Base-by-base conservation (phyloP, 2,888 invertebrate species). In the Xestia sexstrigata region DNA sequence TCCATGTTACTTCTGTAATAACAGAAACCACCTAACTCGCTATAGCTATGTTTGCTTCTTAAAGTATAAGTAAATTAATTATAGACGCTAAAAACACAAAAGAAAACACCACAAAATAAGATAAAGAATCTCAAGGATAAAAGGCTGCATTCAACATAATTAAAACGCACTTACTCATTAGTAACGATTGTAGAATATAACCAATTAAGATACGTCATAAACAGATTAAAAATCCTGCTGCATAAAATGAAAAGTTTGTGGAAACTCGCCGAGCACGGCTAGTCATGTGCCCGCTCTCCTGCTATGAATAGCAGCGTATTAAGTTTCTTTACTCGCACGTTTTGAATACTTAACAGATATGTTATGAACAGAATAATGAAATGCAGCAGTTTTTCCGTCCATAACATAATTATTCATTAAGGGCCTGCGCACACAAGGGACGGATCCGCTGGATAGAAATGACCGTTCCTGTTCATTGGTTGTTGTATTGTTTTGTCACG, bases 291-390 rank as follows among this genome's bases (percentile, higher is more conserved):
- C 63, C 9, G 45, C 62, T 49, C 23, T 45, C 4, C 55, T 23
- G 2, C 7, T 26, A 55, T 80, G 67, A 68, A 80, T 63, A 79
- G 67, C 62, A 63, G 74, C 26, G 55, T 67, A 74, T 78, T 55
- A 76, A 67, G 30, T 74, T 79, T 67, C 17, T 79, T 67, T 52
- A 9, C 47, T 26, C 49, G 1, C 3, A 35, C 17, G 23, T 23
- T 67, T 55, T 79, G 55, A 68, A 79, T 63, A 74, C 30, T n/a
- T 68, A 80, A 74, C 49, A 75, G 26, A 62, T 74, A 23, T 35
- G 42, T 66, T 15, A 77, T 20, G 15, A 30, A 71, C 9, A 30
- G 17, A 67, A 79, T 67, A 52, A 79, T 73, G 49, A 26, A 63
- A 39, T 15, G 0, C 7, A 45, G 9, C 60, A 45, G 23, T 52